Evolutionary conservation across 2,797 vertebrate genomes (phyloP), one percentile per base, ranked within the genome.

Genomic region (Rhinella marina): DNA sequence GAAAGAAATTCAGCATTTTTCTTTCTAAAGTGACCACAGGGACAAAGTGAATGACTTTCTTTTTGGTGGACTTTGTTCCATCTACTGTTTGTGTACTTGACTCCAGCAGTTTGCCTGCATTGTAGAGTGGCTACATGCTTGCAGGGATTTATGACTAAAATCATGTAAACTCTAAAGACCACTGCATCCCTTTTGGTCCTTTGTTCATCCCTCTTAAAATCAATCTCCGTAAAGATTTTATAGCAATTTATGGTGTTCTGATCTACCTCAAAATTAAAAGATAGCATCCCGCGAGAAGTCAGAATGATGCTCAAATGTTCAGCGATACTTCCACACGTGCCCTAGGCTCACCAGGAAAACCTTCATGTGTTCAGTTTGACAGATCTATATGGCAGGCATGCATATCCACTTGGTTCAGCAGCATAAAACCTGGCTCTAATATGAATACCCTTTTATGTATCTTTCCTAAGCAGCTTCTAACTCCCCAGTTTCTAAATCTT

Each of bases 371-470:
- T 82, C 72, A 6, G 32, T 70, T 52, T 72, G 70, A 83, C 73
- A 72, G 75, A 86, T 89, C 90, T 89, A 92, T 94, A 92, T 92
- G 95, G 93, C 93, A 93, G 92, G 94, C 96, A 95, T 97, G 96
- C 96, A 95, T 95, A 95, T 95, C 95, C 88, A 90, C 32, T 62
- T 82, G 85, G 90, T 82, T 87, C 90, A 91, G 85, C 76, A 90
- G 86, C 87, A 90, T 66, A 79, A 92, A 90, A 86, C 27, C 78
- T 81, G 23, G 21, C 78, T 88, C 54, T 77, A 66, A 62, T 50
- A 17, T 76, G 12, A 72, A 48, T 64, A 89, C n/a, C 84, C 25
- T 54, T 82, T 73, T 61, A 72, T 6, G 48, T 16, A 32, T 68
- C 21, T 16, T 61, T 62, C 52, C 59, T 86, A 86, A 82, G 76